Evolutionary conservation across 2,113 vertebrate species (phyloP).

Genomic region (Probosciger aterrimus): DNA sequence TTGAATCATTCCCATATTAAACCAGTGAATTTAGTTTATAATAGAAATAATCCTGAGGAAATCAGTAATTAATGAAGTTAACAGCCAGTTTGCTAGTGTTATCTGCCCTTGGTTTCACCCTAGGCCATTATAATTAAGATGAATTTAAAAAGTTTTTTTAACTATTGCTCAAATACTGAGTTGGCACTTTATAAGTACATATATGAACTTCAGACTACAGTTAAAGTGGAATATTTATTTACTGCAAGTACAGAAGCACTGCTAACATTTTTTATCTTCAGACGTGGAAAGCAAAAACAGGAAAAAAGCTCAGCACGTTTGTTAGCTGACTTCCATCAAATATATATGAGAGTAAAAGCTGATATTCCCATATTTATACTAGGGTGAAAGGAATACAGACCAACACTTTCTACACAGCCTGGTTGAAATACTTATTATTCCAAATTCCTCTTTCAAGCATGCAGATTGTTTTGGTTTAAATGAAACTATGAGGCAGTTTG

Average conservation of each 20-base stretch:
- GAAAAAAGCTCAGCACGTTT: not conserved
- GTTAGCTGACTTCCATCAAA: not conserved
- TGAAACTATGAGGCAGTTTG: not conserved
- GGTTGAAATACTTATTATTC: not conserved
- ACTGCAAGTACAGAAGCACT: not conserved
- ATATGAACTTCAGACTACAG: conserved; percentile 15
- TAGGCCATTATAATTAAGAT: conserved; percentile 31
- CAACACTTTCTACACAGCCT: not conserved
- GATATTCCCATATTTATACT: not conserved
- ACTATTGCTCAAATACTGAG: conserved; percentile 32
- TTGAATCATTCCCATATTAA: not conserved
- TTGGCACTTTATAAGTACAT: conserved; percentile 1
- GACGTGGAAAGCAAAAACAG: not conserved
- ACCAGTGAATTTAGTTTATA: conserved; percentile 4
- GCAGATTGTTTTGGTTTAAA: not conserved
- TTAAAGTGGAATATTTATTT: not conserved
- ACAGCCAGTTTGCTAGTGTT: conserved; percentile 19
- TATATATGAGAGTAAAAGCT: not conserved
- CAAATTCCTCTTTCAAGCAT: not conserved
- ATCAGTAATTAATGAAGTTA: conserved; percentile 38
- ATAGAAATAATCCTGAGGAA: conserved; percentile 3
- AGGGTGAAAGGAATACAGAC: not conserved
- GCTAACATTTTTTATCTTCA: not conserved
- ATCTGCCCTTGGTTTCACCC: conserved; percentile 9
- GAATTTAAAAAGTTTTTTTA: not conserved